These are phyloP conservation scores for Morus bassanus DNA, from an alignment of 2,797 vertebrate genomes.

Conservation along the genomic window DNA sequence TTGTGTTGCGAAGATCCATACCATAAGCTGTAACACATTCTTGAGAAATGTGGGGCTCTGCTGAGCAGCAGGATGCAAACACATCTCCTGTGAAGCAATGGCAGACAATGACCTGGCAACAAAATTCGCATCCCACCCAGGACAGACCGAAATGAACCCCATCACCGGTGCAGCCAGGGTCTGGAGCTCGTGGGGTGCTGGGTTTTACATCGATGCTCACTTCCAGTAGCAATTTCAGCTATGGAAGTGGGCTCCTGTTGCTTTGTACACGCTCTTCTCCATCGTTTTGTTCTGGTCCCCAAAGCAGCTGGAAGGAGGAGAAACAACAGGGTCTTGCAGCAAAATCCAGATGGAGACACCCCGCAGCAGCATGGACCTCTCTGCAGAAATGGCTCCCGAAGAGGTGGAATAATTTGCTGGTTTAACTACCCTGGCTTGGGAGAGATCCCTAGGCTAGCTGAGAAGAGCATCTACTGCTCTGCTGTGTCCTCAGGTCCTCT, in stretches of 20 bases:
- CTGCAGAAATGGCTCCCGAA: not conserved
- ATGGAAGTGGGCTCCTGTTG: not conserved
- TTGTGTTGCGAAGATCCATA: not conserved
- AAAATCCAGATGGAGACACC: not conserved
- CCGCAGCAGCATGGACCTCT: rapidly evolving
- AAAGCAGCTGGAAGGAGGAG: not conserved
- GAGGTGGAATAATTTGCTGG: not conserved
- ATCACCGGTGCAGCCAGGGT: rapidly evolving
- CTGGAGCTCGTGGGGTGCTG: rapidly evolving
- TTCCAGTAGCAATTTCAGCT: not conserved
- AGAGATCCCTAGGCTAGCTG: not conserved
- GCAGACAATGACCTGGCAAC: not conserved
- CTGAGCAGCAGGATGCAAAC: not conserved
- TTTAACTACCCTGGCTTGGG: not conserved
- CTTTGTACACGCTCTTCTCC: not conserved
- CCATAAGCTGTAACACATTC: not conserved
- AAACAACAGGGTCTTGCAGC: not conserved
- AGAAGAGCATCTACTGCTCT: not conserved
- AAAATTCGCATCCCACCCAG: not conserved
- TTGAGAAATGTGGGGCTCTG: not conserved
- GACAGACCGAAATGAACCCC: not conserved
- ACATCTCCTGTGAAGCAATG: not conserved
- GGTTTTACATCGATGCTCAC: not conserved
- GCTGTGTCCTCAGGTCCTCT: not conserved
- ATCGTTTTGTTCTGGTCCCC: not conserved